Evolutionary conservation across 2,113 vertebrate genomes (phyloP).

Genomic region (Alethe diademata): DNA sequence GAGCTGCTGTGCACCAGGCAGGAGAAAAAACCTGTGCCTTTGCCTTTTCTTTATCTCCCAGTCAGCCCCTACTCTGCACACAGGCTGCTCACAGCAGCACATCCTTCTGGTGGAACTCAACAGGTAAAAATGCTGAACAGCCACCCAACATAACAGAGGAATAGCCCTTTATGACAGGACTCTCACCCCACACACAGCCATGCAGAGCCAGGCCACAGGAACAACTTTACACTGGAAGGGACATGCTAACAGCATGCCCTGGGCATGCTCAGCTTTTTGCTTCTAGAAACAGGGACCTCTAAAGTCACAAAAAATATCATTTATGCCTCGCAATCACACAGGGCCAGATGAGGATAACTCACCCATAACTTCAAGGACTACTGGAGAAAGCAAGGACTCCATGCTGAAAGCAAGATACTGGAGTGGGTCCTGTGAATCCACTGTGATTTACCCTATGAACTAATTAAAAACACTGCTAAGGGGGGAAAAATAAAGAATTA

Average conservation of each 20-base stretch:
- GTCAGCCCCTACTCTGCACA: neutral
- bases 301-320: neutral
- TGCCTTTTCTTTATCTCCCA: neutral
- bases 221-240: accelerated
- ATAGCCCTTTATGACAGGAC: accelerated
- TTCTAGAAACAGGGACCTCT: neutral
- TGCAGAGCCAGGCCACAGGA: neutral
- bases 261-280: neutral
- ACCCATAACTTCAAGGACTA: neutral
- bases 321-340: neutral
- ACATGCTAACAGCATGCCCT: neutral
- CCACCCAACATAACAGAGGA: neutral
- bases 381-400: neutral
- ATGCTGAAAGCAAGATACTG: neutral
- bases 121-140: neutral
- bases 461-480: constrained; percentile 19
- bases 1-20: neutral
- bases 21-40: accelerated
- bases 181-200: accelerated
- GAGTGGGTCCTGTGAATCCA: neutral
- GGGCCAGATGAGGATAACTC: neutral
- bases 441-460: neutral
- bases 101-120: neutral
- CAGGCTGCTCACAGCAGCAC: neutral
- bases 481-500: constrained; percentile 30